Base-by-base conservation (phyloP, 1,140 invertebrate genomes). In the Sycophila sp. region DNA sequence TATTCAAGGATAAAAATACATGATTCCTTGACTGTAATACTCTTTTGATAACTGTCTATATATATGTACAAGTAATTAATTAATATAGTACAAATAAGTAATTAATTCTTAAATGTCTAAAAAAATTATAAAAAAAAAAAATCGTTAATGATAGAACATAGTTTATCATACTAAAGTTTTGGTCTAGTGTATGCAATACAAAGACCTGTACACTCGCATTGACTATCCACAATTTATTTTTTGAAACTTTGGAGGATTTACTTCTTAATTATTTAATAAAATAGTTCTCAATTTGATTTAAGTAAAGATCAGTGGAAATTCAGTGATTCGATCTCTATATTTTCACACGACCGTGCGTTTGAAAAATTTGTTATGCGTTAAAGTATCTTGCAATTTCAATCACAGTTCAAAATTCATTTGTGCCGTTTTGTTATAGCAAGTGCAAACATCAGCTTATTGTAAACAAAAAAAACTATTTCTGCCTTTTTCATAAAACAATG, bases 341-440 rank as follows among this genome's bases (percentile, higher is more conserved):
- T 56, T 56, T 56, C 53, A 36, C 17, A n/a, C n/a, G n/a, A n/a
- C n/a, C n/a, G n/a, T n/a, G n/a, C n/a, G n/a, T n/a, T n/a, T n/a
- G n/a, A n/a, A n/a, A n/a, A n/a, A n/a, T n/a, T n/a, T n/a, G n/a
- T n/a, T n/a, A n/a, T n/a, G n/a, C n/a, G n/a, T n/a, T n/a, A n/a
- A n/a, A n/a, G n/a, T n/a, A n/a, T n/a, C n/a, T n/a, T n/a, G 26
- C n/a, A 13, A 45, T n/a, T n/a, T 36, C 26, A 69, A 69, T 69
- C 56, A 53, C 66, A 69, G 56, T 53, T 51, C 40, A 60, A 68
- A 51, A 69, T 56, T 51, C 56, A 62, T 45, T 69, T 53, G 51
- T 56, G 24, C 36, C 53, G 32, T 34, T 34, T 53, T 22, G 5
- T 47, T 19, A 47, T n/a, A n/a, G n/a, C n/a, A n/a, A n/a, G n/a